Percentiles rank a stretch among this genome's conserved stretches.
Evolutionary conservation across 2,797 vertebrate genomes (phyloP).

Genomic region (Florisuga fusca): DNA sequence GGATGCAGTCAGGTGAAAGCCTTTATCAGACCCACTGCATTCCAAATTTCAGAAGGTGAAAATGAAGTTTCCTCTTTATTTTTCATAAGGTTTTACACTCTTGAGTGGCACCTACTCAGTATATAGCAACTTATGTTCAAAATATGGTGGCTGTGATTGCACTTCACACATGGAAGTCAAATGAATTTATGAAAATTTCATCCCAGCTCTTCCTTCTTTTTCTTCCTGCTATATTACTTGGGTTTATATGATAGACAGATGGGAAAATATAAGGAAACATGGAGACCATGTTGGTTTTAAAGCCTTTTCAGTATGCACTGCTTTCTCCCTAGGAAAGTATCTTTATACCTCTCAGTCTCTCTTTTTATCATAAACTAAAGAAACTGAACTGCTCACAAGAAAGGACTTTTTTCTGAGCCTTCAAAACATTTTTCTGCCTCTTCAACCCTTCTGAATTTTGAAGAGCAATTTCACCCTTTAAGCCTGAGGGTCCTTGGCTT

Average conservation of each 20-base stretch:
- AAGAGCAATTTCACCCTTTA: neutral
- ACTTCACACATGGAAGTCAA: neutral
- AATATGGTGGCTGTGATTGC: neutral
- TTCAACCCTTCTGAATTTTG: neutral
- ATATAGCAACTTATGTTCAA: neutral
- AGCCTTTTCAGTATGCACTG: neutral
- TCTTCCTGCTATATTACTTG: neutral
- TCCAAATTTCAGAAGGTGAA: neutral
- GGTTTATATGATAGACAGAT: neutral
- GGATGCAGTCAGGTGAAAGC: neutral
- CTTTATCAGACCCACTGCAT: neutral
- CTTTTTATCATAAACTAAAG: neutral
- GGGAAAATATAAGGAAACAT: slow-evolving; percentile 4
- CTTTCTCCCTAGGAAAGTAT: neutral
- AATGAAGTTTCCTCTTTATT: neutral
- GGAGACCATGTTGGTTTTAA: neutral
- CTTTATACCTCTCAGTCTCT: neutral
- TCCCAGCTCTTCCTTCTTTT: neutral
- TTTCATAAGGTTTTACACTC: neutral
- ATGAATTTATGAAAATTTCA: neutral
- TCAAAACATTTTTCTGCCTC: neutral
- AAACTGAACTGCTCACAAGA: neutral
- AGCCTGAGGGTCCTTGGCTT: neutral
- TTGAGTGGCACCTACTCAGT: neutral
- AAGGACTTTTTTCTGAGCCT: neutral